These are phyloP conservation scores for Nipponacmea schrenckii DNA, from an alignment of 2,888 invertebrate species.

Conservation along the genomic window DNA sequence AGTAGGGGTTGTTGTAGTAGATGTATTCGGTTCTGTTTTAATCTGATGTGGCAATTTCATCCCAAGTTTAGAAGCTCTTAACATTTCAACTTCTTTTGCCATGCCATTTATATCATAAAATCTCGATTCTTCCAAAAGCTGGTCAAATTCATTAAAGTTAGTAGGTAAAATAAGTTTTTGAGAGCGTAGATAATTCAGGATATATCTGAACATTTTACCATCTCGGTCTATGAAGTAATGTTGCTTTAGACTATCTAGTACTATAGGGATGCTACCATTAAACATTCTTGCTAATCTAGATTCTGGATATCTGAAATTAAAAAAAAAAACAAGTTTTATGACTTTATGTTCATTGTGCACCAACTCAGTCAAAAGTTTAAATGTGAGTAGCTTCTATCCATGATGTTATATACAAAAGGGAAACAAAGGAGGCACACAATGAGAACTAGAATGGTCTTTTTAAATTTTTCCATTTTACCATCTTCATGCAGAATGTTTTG, in stretches of 20 bases:
- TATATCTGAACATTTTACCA: slow-evolving; percentile 96
- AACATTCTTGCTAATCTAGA: slow-evolving; percentile 92
- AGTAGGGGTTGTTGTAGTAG: neutral
- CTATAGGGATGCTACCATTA: slow-evolving; percentile 94
- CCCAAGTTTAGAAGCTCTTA: slow-evolving; percentile 24
- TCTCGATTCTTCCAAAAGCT: slow-evolving; percentile 88
- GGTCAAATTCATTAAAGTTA: slow-evolving; percentile 86
- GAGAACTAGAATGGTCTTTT: too few relatives aligned
- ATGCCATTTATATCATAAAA: slow-evolving; percentile 83
- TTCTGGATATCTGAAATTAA: slow-evolving; percentile 83
- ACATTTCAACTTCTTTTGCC: slow-evolving; percentile 16
- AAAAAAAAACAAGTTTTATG: slow-evolving; percentile 6
- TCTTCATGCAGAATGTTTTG: too few relatives aligned
- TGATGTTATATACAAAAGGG: neutral
- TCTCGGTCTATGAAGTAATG: slow-evolving; percentile 99
- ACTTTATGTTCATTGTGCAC: neutral
- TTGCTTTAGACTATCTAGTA: slow-evolving; percentile 93
- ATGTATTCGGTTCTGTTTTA: slow-evolving; percentile 21
- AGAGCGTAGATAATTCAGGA: slow-evolving; percentile 95
- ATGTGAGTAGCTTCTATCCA: neutral
- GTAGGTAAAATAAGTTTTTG: slow-evolving; percentile 87
- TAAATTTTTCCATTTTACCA: too few relatives aligned
- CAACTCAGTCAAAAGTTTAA: neutral
- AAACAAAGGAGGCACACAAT: neutral
- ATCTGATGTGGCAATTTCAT: slow-evolving; percentile 21